Evolutionary conservation across 1,140 invertebrate species (phyloP), one percentile per base, ranked within the genome.

Genomic region (Pemphigus obesinymphae): DNA sequence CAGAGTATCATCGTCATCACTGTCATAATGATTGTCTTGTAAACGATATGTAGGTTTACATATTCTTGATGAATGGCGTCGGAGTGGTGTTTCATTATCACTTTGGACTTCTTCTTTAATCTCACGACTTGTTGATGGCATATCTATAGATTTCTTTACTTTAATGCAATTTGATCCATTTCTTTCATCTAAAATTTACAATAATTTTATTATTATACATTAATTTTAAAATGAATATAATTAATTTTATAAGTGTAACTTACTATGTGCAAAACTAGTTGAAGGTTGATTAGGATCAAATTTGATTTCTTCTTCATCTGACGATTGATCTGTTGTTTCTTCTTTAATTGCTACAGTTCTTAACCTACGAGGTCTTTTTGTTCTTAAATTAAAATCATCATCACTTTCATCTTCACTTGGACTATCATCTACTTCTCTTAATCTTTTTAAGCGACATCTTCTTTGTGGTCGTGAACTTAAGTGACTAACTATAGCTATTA

Each of bases 191-290:
- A 50, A 50, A 73, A 73, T 50, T n/a, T n/a, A n/a, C n/a, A n/a
- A n/a, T n/a, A n/a, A n/a, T n/a, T n/a, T n/a, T n/a, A n/a, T n/a
- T n/a, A n/a, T n/a, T n/a, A n/a, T n/a, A n/a, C n/a, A n/a, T 70
- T 75, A 6, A 26, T 37, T 23, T 37, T 23, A 37, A 34, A 75
- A 55, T 76, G 15, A 55, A 76, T 15, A 26, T 7, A 55, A 40
- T 20, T 50, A 31, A 55, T 37, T 58, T 50, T 13, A 75, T 75
- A 58, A 76, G 7, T 53, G n/a, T 43, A 58, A 80, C 76, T 80
- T 43, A 80, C 76, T 80, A 45, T 80, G 76, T 20, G 76, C 76
- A 80, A 11, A 80, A 78, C 82, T 82, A 26, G 82, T 82, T 13
- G 82, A 82, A 34, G 82, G 75, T 45, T 68, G 58, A n/a, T 63